Base-by-base conservation (phyloP, 1,140 invertebrate genomes). In the Hyles vespertilio region DNA sequence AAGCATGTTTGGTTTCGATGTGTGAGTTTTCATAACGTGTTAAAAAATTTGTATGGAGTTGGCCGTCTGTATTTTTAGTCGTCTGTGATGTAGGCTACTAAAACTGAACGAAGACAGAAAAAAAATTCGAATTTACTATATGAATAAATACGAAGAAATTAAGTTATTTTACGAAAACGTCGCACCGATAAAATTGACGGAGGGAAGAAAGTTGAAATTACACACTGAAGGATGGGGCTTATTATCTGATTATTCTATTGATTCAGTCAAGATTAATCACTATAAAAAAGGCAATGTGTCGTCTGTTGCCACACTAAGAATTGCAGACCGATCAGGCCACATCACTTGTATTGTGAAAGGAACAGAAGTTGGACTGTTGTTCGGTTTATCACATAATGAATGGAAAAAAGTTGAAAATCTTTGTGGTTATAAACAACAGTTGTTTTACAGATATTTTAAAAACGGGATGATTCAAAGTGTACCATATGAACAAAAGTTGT, bases 361-460 rank as follows among this genome's bases (percentile, higher is more conserved):
- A 44, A 67, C 65, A 45, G 51, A 52, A 34, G 59, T 83, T 48
- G 81, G 80, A 3, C 36, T 79, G 11, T 59, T 89, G 47, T 89
- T 89, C 71, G 81, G 74, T 32, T 58, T 89, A 50, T 61, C 73
- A 32, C 33, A 46, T 33, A 55, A 76, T 44, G 74, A 89, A 70
- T 89, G 86, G 86, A 50, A 36, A n/a, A 69, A 79, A 40, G 75
- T 87, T 51, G 84, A 89, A 73, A 74, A 72, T 50, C 51, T 87
- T 32, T 84, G 80, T 63, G 51, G 58, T 33, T 51, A 52, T 59
- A 65, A 58, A 33, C 61, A 81, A 33, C 82, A 89, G 55, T 45
- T 89, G 22, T 89, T 86, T 70, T 89, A 87, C 56, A 79, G 83
- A 74, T 69, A 79, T 66, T 89, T 89, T 62, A 84, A 78, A 61